Evolutionary conservation across 2,797 vertebrate genomes (phyloP).

Genomic region (Notamacropus eugenii): DNA sequence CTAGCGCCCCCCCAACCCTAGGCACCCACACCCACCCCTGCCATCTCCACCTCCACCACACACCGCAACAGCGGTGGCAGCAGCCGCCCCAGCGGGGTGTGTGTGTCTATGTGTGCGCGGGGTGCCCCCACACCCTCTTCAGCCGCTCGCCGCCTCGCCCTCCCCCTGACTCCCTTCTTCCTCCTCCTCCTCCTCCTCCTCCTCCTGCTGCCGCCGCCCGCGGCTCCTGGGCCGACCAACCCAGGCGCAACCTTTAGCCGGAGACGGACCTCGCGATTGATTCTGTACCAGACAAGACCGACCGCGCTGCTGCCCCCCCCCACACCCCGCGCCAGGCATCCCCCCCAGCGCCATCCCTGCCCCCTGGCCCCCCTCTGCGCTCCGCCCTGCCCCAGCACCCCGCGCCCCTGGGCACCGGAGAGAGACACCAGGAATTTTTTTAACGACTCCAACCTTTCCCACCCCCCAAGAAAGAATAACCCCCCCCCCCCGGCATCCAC

Average conservation of each 20-base stretch:
- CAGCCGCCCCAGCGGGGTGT: conserved; percentile 74
- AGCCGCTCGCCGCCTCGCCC: conserved; percentile 67
- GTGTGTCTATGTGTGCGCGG: conserved; percentile 66
- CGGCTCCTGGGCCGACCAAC: conserved; percentile 86
- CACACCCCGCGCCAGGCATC: conserved; percentile 69
- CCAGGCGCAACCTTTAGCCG: conserved; percentile 92
- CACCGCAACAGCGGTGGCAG: conserved; percentile 80
- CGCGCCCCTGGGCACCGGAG: conserved; percentile 59
- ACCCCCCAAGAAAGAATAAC: conserved; percentile 30
- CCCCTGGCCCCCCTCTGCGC: conserved; percentile 69
- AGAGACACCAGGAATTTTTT: conserved; percentile 60
- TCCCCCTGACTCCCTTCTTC: conserved; percentile 72
- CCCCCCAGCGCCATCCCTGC: conserved; percentile 72
- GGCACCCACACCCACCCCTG: conserved; percentile 83
- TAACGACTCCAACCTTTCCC: conserved; percentile 71
- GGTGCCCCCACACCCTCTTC: conserved; percentile 59
- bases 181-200: conserved; percentile 65
- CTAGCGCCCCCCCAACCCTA: conserved; percentile 61
- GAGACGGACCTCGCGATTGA: conserved; percentile 89
- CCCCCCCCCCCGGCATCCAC: conserved; percentile 69
- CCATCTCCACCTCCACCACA: conserved; percentile 85
- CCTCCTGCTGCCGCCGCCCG: conserved; percentile 64
- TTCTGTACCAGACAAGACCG: conserved; percentile 78
- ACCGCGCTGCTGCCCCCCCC: conserved; percentile 69
- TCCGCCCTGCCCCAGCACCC: conserved; percentile 76